These are phyloP conservation scores for Zaprionus vittiger DNA, from an alignment of 1,140 invertebrate species.

Conservation along the genomic window DNA sequence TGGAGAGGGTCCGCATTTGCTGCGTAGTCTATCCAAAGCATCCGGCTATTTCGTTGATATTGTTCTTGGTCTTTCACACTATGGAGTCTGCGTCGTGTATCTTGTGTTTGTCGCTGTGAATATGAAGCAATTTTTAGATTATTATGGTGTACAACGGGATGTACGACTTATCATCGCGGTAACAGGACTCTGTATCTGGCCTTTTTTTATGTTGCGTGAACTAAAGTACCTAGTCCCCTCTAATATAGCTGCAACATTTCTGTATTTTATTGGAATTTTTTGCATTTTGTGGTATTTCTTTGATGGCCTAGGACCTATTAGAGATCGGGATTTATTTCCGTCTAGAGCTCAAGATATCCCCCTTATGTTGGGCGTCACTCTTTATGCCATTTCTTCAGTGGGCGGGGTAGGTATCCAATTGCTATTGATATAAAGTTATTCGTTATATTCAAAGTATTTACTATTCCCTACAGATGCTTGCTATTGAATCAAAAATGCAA, in stretches of 20 bases:
- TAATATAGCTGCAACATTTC: constrained; percentile 22
- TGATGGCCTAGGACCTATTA: constrained; percentile 19
- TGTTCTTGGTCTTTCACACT: constrained; percentile 25
- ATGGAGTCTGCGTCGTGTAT: constrained; percentile 46
- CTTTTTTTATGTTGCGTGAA: constrained; percentile 26
- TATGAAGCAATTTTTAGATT: constrained; percentile 24
- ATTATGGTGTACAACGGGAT: background rate
- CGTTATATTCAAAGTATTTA: background rate
- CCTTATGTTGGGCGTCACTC: constrained; percentile 25
- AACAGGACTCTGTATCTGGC: background rate
- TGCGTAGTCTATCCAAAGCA: background rate
- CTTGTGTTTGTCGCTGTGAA: constrained; percentile 40
- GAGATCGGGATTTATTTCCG: constrained; percentile 15
- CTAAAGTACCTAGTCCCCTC: constrained; percentile 52
- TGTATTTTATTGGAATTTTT: constrained; percentile 17
- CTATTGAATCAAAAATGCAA: constrained; percentile 49
- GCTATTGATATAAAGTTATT: too few relatives aligned
- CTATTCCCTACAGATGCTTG: constrained; percentile 36
- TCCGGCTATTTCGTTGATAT: constrained; percentile 26
- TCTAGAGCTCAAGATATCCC: background rate
- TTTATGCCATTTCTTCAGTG: constrained; percentile 45
- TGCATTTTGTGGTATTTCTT: background rate
- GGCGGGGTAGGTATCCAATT: constrained; percentile 48
- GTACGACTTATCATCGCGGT: constrained; percentile 18
- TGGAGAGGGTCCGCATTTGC: constrained; percentile 26